These are phyloP conservation scores for Crossocerus cetratus DNA, from an alignment of 2,888 invertebrate genomes.

Conservation along the genomic window DNA sequence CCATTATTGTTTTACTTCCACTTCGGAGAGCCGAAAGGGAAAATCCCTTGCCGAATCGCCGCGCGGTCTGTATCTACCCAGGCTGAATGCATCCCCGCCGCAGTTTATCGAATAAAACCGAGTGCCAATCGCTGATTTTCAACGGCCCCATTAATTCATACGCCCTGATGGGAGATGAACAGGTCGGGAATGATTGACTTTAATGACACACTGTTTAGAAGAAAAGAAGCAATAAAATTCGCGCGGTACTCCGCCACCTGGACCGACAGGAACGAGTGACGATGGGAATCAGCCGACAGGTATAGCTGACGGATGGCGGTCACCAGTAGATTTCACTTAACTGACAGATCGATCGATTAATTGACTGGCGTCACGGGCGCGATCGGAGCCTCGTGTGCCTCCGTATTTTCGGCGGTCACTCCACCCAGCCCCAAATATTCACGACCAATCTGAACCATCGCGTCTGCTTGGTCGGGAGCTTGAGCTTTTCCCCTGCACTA, in stretches of 20 bases:
- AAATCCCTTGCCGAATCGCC: no score
- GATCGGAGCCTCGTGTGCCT: constrained; percentile 21
- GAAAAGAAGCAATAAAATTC: not conserved
- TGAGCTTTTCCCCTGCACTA: no score
- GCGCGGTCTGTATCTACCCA: no score
- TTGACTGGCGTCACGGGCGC: constrained; percentile 13
- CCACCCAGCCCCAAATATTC: constrained; percentile 41
- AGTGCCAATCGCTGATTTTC: no score
- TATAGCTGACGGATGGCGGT: constrained; percentile 23
- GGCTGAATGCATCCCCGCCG: no score
- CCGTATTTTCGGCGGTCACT: constrained; percentile 26
- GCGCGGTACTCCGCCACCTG: not conserved
- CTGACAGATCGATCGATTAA: constrained; percentile 7
- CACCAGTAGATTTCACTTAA: constrained; percentile 36
- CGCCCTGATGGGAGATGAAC: no score
- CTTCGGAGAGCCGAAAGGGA: not conserved
- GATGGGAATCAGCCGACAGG: constrained; percentile 6
- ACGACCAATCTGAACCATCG: constrained; percentile 15
- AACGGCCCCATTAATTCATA: no score
- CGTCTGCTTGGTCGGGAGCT: no score
- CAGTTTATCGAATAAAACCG: no score
- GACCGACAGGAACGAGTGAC: not conserved
- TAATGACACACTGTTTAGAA: not conserved
- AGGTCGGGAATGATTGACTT: no score
- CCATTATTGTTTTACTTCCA: constrained; percentile 5